Base-by-base conservation (phyloP, 2,113 vertebrate species). In the Ochotona curzoniae region DNA sequence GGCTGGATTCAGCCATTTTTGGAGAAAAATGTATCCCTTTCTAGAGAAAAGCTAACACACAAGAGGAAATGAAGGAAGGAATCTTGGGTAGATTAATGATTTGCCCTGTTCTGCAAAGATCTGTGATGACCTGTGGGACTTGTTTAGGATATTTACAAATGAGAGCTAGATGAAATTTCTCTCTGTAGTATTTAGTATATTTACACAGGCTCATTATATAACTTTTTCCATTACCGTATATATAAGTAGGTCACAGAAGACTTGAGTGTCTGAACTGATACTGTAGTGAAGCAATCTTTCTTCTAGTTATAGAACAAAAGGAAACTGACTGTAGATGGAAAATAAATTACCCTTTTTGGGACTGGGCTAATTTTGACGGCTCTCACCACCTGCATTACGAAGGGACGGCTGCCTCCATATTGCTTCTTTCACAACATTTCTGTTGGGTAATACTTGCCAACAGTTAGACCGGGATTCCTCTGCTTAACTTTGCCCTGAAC, bases 171-270 rank as follows among this genome's bases (percentile, higher is more conserved):
- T 54, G 69, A 85, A 63, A 17, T 82, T 94, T 87, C 47, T 87
- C 63, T 78, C 5, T 49, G 25, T 7, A 44, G 10, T 87, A 38
- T 90, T 90, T 90, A 80, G 32, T 81, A 21, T 63, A 61, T 10
- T 57, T 18, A 63, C 23, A 91, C 11, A 73, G 11, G 54, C 57
- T 76, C 57, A 69, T 87, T 92, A 23, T 83, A 13, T 57, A 57
- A 44, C 38, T 57, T 14, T 78, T 88, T 89, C 88, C 51, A 74
- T 85, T 90, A 57, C 63, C 49, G 2, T 87, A 26, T 74, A 1
- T 79, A 7, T 83, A 94, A 87, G 49, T 87, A 87, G 67, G 57
- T 82, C 78, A 90, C 21, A 90, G 49, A 78, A 54, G 60, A 93
- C 61, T 76, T 73, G 21, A 61, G 10, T 79, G 76, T 54, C 51